Conservation (phyloP, 2,797 vertebrate genomes). For the Phoxinus dragarum region DNA sequence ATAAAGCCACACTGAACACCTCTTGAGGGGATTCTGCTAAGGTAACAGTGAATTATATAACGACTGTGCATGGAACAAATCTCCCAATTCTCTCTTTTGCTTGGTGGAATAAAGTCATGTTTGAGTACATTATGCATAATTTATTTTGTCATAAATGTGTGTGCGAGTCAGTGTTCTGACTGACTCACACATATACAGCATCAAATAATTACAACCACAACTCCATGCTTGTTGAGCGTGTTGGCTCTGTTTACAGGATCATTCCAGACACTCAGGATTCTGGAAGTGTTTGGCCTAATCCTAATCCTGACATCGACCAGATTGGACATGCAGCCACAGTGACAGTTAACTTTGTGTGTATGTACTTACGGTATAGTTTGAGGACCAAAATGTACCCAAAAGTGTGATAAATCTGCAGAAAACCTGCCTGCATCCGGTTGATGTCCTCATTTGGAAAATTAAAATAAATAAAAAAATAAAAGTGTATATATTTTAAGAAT, state of each 20-base stretch:
- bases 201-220: background rate
- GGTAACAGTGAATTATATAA: background rate
- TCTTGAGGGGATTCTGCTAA: background rate
- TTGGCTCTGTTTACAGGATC: background rate
- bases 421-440: too few species aligned
- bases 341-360: background rate
- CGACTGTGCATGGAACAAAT: background rate
- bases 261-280: background rate
- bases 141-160: background rate
- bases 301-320: background rate
- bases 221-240: constrained; percentile 1
- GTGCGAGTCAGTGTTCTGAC: background rate
- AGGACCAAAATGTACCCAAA: background rate
- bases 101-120: background rate
- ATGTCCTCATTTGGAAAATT: background rate
- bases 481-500: too few species aligned
- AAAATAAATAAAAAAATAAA: background rate
- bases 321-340: background rate
- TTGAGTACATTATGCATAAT: constrained; percentile 11
- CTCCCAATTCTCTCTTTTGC: background rate
- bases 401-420: background rate
- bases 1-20: constrained; percentile 5
- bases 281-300: constrained; percentile 13
- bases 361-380: background rate
- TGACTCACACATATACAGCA: background rate